phyloP scores from a whole-genome alignment of 2,888 invertebrate species.

The Anthophora plumipes region DNA sequence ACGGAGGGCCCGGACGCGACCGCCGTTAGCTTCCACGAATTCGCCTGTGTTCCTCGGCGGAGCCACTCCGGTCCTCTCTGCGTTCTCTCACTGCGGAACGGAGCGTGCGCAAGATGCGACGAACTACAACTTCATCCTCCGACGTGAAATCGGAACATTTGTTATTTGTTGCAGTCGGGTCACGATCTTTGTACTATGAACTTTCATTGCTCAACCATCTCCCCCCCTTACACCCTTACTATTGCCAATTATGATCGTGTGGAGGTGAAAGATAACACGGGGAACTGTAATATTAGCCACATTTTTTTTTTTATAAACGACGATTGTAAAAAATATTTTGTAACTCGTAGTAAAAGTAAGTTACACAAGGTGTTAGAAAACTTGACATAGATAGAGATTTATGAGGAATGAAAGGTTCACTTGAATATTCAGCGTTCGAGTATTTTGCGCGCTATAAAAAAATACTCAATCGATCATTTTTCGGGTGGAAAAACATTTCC shows the following conservation, averaged over 20 bases:
- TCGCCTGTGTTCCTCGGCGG: conserved; percentile 14
- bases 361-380: too few species aligned
- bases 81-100: conserved; percentile 49
- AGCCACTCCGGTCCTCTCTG: conserved; percentile 6
- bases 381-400: too few species aligned
- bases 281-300: not conserved
- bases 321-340: too few species aligned
- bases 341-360: too few species aligned
- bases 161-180: conserved; percentile 22
- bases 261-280: not conserved
- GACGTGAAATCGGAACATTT: conserved; percentile 25
- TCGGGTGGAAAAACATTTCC: too few species aligned
- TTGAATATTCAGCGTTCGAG: too few species aligned
- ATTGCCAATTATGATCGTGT: not conserved
- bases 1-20: conserved; percentile 38
- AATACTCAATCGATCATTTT: too few species aligned
- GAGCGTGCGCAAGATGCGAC: conserved; percentile 55
- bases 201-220: not conserved
- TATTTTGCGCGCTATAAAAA: too few species aligned
- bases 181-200: conserved; percentile 53
- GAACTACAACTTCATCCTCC: not conserved
- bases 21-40: conserved; percentile 57
- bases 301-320: too few species aligned
- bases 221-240: not conserved
- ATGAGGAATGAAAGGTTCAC: too few species aligned